Evolutionary conservation across 2,888 invertebrate genomes (phyloP).

Genomic region (Diarsia mendica): DNA sequence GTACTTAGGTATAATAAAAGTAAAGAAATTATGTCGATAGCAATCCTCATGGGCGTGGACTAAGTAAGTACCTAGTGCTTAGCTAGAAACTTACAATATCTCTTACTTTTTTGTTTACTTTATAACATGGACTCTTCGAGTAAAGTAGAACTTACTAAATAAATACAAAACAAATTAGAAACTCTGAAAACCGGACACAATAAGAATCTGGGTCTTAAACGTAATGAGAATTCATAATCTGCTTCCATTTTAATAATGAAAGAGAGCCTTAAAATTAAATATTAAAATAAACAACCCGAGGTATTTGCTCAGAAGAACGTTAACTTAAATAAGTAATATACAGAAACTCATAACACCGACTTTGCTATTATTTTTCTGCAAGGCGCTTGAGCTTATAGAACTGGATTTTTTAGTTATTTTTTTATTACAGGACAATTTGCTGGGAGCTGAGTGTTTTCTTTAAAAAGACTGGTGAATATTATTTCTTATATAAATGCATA

Average conservation of each 20-base stretch:
- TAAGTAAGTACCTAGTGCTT: not conserved
- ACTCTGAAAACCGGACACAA: conserved; percentile 28
- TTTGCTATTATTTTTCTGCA: conserved; percentile 51
- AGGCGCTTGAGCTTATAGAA: conserved; percentile 51
- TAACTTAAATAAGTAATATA: conserved; percentile 41
- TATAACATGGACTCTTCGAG: not conserved
- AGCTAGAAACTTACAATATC: not conserved
- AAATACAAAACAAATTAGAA: conserved; percentile 34
- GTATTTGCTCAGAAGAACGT: conserved; percentile 6
- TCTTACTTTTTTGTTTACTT: not conserved
- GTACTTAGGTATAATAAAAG: too few species aligned
- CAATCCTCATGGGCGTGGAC: not conserved
- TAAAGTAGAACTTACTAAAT: not conserved
- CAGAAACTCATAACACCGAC: conserved; percentile 40
- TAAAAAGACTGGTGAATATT: not conserved
- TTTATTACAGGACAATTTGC: not conserved
- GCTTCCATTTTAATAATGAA: conserved; percentile 36
- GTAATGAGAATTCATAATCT: conserved; percentile 50
- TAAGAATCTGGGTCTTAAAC: conserved; percentile 18
- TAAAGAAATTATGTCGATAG: too few species aligned
- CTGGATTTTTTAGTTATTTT: not conserved
- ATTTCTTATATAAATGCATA: conserved; percentile 1
- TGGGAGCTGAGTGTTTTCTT: not conserved
- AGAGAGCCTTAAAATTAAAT: conserved; percentile 16
- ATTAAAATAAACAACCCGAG: conserved; percentile 24